Evolutionary conservation across 2,888 invertebrate genomes (phyloP), one percentile per base, ranked within the genome.

Genomic region (Anthoptus insignis): DNA sequence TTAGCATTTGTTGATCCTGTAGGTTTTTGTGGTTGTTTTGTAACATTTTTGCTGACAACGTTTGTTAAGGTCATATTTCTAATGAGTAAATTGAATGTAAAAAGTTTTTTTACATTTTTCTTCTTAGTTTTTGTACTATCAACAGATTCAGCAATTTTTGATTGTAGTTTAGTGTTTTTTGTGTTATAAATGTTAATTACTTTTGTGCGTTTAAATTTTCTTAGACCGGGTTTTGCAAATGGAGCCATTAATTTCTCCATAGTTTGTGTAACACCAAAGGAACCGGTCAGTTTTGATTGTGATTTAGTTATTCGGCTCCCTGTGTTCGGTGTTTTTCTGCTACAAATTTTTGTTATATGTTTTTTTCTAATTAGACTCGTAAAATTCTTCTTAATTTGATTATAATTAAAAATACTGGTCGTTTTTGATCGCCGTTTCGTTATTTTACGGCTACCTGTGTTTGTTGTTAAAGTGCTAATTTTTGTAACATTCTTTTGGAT

Each of bases 401-500:
- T 39, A 16, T 2, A 1, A 39, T 16, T 2, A 39, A 8, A 39
- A 2, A 7, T 16, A 7, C 8, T 1, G 6, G 39, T n/a, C 5
- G 22, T 22, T 47, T 47, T 47, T 11, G 11, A 16, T 8, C 16
- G 16, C 39, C 6, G 16, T 14, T 39, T 16, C 7, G 2, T 39
- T 39, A 39, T 39, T 39, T 39, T 39, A 2, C 16, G 14, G 16
- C 16, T 39, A 6, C 2, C 7, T 16, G 7, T 39, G 0, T 16
- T 14, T 2, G 16, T 7, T 39, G 14, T 6, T 14, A 8, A 16
- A 14, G 16, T 39, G 14, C 1, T 16, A 8, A 16, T 7, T 8
- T 39, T 39, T 37, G 14, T 37, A n/a, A 37, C 37, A 39, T 39
- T 39, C 34, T 34, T 34, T 39, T 39, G n/a, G n/a, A n/a, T n/a